A percentile compares a stretch with the other conserved stretches of the same genome.
phyloP scores from a whole-genome alignment of 2,113 vertebrate species.

The Notothenia rossii region DNA sequence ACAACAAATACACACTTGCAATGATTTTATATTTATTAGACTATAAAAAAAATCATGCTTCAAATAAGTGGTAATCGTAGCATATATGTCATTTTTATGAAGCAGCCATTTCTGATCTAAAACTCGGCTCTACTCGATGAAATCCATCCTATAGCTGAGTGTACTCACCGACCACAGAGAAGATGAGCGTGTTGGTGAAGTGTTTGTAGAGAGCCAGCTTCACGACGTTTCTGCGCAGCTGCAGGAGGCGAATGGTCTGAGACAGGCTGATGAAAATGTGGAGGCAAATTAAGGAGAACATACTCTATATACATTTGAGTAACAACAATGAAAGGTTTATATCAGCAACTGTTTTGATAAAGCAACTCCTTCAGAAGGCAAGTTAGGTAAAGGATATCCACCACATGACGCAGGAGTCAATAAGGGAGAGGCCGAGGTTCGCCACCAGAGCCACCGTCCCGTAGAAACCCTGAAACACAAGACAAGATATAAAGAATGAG shows the following conservation, averaged over 20 bases:
- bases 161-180: constrained; percentile 92
- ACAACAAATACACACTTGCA: too few species aligned
- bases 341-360: not conserved
- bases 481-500: not conserved
- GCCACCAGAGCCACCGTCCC: constrained; percentile 89
- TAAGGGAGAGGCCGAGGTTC: constrained; percentile 92
- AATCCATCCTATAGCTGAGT: not conserved
- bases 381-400: constrained; percentile 94
- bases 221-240: constrained; percentile 94
- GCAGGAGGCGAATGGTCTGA: constrained; percentile 94
- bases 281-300: constrained; percentile 86
- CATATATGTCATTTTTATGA: not conserved
- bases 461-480: constrained; percentile 87
- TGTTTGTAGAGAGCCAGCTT: constrained; percentile 96
- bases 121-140: not conserved
- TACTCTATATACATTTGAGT: not conserved
- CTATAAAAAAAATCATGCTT: too few species aligned
- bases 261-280: constrained; percentile 98
- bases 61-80: too few species aligned
- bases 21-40: too few species aligned
- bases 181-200: constrained; percentile 96
- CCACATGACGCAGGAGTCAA: constrained; percentile 96
- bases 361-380: not conserved
- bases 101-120: not conserved
- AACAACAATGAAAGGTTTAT: not conserved